Evolutionary conservation across 2,113 vertebrate genomes (phyloP).

Genomic region (Gavia stellata): DNA sequence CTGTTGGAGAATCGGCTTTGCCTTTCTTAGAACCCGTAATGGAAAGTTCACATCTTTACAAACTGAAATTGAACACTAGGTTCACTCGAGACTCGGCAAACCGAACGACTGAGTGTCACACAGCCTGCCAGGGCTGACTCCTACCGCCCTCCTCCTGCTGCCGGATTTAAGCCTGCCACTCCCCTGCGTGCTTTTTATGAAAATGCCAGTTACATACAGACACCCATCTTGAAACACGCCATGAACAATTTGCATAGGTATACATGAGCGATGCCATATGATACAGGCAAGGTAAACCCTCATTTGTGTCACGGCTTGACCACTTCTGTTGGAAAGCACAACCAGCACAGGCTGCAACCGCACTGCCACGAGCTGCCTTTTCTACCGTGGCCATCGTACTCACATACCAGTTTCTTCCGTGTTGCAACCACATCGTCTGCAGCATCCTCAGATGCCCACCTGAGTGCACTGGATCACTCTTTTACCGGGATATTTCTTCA

Average conservation of each 20-base stretch:
- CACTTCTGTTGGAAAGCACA: accelerated
- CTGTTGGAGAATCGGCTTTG: neutral
- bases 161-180: accelerated
- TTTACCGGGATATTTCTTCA: neutral
- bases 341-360: neutral
- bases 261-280: accelerated
- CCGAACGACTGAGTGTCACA: neutral
- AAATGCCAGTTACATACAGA: neutral
- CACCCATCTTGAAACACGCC: neutral
- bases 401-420: neutral
- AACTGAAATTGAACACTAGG: neutral
- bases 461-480: neutral
- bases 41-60: neutral
- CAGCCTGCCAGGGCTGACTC: neutral
- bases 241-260: neutral
- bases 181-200: neutral
- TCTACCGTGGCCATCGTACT: accelerated
- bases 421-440: neutral
- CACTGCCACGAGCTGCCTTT: accelerated
- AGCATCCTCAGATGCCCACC: neutral
- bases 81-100: neutral
- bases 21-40: neutral
- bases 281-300: neutral
- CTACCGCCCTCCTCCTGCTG: neutral
- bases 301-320: neutral